Conservation (phyloP, 2,797 vertebrate species). For the Bucorvus abyssinicus region DNA sequence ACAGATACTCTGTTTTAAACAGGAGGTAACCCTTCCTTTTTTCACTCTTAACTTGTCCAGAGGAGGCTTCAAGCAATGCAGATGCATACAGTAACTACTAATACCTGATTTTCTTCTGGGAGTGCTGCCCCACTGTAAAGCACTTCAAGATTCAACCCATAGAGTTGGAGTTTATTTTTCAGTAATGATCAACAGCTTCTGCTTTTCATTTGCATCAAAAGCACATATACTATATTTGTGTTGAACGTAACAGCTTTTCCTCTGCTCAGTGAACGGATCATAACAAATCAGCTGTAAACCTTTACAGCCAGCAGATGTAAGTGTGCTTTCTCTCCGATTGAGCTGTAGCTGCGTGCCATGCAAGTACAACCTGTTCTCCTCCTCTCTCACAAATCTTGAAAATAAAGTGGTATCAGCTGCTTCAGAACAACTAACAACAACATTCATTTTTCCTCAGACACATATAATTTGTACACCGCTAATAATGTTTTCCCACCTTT, state of each 20-base stretch:
- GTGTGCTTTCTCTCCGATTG: neutral
- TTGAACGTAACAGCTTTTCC: neutral
- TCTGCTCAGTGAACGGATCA: constrained; percentile 19
- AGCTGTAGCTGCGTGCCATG: neutral
- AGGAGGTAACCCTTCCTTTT: neutral
- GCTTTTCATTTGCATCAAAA: constrained; percentile 25
- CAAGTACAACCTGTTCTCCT: neutral
- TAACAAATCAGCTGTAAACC: constrained; percentile 38
- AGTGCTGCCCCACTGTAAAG: neutral
- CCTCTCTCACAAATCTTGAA: neutral
- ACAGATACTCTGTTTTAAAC: rapidly evolving
- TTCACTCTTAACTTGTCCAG: neutral
- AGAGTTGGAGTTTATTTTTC: rapidly evolving
- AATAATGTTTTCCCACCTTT: neutral
- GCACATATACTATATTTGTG: neutral
- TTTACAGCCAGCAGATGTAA: neutral
- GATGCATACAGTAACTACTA: neutral
- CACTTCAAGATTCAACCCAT: neutral
- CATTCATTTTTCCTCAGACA: neutral
- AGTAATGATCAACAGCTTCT: neutral
- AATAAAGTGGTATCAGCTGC: neutral
- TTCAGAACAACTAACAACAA: neutral
- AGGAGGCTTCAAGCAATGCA: neutral
- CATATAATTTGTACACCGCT: neutral
- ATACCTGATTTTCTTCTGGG: neutral